Conservation (phyloP, 2,797 vertebrate species). For the Semotilus atromaculatus region DNA sequence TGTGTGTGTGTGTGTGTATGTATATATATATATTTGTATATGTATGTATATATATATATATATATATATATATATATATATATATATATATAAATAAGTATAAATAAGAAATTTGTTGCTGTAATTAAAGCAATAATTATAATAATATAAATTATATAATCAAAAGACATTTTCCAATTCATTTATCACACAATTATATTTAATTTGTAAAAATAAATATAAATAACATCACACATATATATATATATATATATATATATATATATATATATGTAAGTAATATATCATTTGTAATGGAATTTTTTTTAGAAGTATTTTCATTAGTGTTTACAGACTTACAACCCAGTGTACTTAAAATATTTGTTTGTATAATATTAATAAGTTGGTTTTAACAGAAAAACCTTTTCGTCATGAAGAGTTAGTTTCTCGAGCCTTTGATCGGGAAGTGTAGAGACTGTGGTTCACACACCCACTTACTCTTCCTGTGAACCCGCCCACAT, state of each 20-base stretch:
- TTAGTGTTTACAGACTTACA: neutral
- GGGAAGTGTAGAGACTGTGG: slow-evolving; percentile 79
- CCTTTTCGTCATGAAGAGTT: slow-evolving; percentile 68
- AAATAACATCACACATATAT: too few species aligned
- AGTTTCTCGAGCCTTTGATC: slow-evolving; percentile 69
- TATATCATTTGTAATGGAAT: too few species aligned
- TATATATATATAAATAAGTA: too few species aligned
- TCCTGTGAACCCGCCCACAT: slow-evolving; percentile 87
- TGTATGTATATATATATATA: too few species aligned
- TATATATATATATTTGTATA: too few species aligned
- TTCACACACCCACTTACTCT: slow-evolving; percentile 78
- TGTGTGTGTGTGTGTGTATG: neutral
- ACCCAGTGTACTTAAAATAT: neutral
- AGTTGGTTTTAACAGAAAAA: slow-evolving; percentile 55
- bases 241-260: too few species aligned
- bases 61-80: too few species aligned
- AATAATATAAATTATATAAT: neutral
- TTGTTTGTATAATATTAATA: neutral
- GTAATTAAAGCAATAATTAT: neutral
- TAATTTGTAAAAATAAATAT: neutral
- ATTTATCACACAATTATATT: neutral
- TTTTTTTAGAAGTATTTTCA: neutral
- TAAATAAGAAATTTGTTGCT: neutral
- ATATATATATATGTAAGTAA: too few species aligned
- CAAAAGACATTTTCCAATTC: neutral